Conservation (phyloP, 2,797 vertebrate genomes). For the Catostomus latipinnis region DNA sequence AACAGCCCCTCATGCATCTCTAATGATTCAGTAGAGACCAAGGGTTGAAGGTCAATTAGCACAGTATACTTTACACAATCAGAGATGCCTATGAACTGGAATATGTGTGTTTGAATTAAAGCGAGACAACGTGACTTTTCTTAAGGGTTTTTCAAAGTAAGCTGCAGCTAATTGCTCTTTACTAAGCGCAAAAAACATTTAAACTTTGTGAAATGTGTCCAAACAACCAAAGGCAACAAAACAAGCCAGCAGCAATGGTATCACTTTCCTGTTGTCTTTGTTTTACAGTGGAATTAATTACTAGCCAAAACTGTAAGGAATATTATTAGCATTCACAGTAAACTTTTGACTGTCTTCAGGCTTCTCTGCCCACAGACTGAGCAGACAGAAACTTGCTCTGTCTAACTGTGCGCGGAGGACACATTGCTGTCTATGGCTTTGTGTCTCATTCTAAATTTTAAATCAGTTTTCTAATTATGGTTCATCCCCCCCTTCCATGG, state of each 20-base stretch:
- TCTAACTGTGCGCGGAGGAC: neutral
- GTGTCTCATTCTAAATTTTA: neutral
- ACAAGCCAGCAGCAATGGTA: neutral
- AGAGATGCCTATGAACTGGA: neutral
- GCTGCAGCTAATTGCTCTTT: conserved; percentile 23
- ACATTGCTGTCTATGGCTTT: neutral
- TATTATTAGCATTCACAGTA: conserved; percentile 23
- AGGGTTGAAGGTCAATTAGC: conserved; percentile 64
- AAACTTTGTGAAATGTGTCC: conserved; percentile 35
- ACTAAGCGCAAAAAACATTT: conserved; percentile 27
- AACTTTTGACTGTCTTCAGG: conserved; percentile 17
- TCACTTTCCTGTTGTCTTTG: neutral
- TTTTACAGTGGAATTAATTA: conserved; percentile 22
- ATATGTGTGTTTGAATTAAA: conserved; percentile 4
- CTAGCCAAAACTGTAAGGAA: neutral
- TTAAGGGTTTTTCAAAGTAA: conserved; percentile 11
- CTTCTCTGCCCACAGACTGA: neutral
- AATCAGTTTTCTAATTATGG: conserved; percentile 33
- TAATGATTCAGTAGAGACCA: conserved; percentile 70
- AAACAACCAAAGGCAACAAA: conserved; percentile 28
- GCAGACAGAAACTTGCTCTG: neutral
- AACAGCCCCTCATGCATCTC: conserved; percentile 62
- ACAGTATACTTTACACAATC: conserved; percentile 54
- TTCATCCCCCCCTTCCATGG: conserved; percentile 30
- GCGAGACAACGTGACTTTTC: conserved; percentile 50